Percentiles rank a stretch among this genome's conserved stretches.
phyloP scores from a whole-genome alignment of 2,888 invertebrate genomes.

The Trimorus sp. region DNA sequence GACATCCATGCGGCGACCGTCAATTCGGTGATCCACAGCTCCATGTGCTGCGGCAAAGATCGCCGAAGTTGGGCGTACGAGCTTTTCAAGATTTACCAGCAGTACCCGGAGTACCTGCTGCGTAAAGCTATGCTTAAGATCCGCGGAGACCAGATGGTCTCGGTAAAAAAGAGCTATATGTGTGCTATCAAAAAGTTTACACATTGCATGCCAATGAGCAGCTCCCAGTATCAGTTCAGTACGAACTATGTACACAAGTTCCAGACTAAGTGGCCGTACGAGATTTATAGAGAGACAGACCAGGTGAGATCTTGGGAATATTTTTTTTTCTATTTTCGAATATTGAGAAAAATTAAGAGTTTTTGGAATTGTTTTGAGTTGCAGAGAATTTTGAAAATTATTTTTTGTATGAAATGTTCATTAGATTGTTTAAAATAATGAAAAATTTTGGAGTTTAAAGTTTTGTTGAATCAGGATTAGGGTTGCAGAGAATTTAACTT shows the following conservation, averaged over 20 bases:
- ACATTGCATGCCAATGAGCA: slow-evolving; percentile 82
- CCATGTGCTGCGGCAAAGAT: slow-evolving; percentile 85
- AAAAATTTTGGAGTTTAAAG: no score
- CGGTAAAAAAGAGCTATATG: slow-evolving; percentile 82
- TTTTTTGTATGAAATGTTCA: no score
- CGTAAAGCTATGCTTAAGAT: slow-evolving; percentile 85
- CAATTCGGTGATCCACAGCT: slow-evolving; percentile 86
- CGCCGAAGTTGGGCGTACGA: slow-evolving; percentile 86
- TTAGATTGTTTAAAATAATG: no score
- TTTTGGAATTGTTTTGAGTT: no score
- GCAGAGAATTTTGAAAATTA: no score
- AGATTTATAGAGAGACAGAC: slow-evolving; percentile 80
- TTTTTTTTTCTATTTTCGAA: no score
- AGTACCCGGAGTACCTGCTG: slow-evolving; percentile 86
- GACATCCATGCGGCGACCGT: slow-evolving; percentile 84
- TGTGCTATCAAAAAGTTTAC: slow-evolving; percentile 79
- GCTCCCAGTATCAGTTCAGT: slow-evolving; percentile 82
- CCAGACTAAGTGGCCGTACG: slow-evolving; percentile 82
- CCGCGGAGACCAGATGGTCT: slow-evolving; percentile 84
- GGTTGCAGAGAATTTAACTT: no score
- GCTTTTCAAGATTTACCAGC: slow-evolving; percentile 87
- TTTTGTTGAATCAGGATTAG: no score
- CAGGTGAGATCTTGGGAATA: slow-evolving; percentile 60
- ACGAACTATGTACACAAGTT: slow-evolving; percentile 81
- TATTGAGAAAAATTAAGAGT: no score